Percentiles rank a stretch among this genome's conserved stretches.
phyloP scores from a whole-genome alignment of 1,140 invertebrate genomes.

The Phthorimaea operculella region DNA sequence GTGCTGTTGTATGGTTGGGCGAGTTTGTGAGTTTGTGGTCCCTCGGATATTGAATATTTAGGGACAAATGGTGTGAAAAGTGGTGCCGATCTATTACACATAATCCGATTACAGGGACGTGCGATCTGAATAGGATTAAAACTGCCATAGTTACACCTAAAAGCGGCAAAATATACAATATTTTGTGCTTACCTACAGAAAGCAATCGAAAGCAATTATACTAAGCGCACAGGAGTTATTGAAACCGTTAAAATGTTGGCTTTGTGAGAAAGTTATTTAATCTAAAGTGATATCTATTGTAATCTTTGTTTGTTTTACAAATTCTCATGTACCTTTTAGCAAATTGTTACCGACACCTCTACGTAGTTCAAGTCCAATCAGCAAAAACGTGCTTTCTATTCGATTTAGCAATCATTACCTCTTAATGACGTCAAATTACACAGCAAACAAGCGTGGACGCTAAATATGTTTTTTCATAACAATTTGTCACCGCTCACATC shows the following conservation, averaged over 20 bases:
- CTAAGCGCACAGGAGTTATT: not conserved
- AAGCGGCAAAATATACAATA: conserved; percentile 12
- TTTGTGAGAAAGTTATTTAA: not conserved
- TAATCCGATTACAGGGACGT: conserved; percentile 41
- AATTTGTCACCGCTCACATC: conserved; percentile 20
- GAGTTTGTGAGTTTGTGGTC: conserved; percentile 7
- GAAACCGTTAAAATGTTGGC: not conserved
- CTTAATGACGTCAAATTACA: not conserved
- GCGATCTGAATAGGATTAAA: conserved; percentile 29
- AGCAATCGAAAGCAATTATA: not conserved
- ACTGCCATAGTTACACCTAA: conserved; percentile 11
- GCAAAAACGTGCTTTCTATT: too few relatives aligned
- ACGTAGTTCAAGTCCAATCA: too few relatives aligned
- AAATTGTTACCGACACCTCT: too few relatives aligned
- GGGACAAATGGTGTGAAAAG: conserved; percentile 33
- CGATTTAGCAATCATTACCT: too few relatives aligned
- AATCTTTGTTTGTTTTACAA: too few relatives aligned
- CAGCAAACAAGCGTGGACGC: conserved; percentile 14
- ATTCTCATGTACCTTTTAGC: too few relatives aligned
- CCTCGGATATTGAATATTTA: conserved; percentile 27
- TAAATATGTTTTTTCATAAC: conserved; percentile 7
- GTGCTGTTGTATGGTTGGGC: not conserved
- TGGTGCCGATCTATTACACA: conserved; percentile 40
- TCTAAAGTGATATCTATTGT: too few relatives aligned
- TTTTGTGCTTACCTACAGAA: not conserved